Evolutionary conservation across 2,113 vertebrate genomes (phyloP).

Genomic region (Kryptolebias marmoratus): DNA sequence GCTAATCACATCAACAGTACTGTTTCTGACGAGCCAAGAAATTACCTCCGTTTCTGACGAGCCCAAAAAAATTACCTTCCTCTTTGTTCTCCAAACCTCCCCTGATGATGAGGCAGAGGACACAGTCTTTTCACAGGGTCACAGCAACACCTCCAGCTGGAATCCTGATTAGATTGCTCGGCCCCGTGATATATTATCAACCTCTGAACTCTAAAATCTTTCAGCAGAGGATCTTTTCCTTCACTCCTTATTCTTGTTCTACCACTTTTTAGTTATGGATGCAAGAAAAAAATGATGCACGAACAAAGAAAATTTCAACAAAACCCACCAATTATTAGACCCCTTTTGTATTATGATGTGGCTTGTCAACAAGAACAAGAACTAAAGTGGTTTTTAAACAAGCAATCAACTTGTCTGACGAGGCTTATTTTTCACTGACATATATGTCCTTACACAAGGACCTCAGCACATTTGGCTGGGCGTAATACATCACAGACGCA

Average conservation of each 20-base stretch:
- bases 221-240: conserved; percentile 5
- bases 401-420: conserved; percentile 44
- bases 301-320: background rate
- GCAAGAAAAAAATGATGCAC: background rate
- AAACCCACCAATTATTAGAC: background rate
- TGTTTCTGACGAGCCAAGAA: conserved; percentile 36
- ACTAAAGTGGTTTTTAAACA: conserved; percentile 46
- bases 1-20: conserved; percentile 43
- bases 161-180: conserved; percentile 60
- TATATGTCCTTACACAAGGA: conserved; percentile 25
- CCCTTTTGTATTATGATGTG: conserved; percentile 27
- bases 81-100: conserved; percentile 48
- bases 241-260: conserved; percentile 7
- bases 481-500: conserved; percentile 46
- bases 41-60: conserved; percentile 33
- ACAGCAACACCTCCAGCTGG: conserved; percentile 53
- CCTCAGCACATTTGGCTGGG: conserved; percentile 34
- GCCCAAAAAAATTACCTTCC: conserved; percentile 40
- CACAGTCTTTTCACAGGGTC: conserved; percentile 54
- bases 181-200: conserved; percentile 50
- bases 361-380: conserved; percentile 29
- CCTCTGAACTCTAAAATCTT: conserved; percentile 40
- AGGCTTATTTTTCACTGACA: conserved; percentile 42
- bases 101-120: conserved; percentile 55
- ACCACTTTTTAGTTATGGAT: background rate